phyloP scores from a whole-genome alignment of 2,113 vertebrate species.

The Myxocyprinus asiaticus region DNA sequence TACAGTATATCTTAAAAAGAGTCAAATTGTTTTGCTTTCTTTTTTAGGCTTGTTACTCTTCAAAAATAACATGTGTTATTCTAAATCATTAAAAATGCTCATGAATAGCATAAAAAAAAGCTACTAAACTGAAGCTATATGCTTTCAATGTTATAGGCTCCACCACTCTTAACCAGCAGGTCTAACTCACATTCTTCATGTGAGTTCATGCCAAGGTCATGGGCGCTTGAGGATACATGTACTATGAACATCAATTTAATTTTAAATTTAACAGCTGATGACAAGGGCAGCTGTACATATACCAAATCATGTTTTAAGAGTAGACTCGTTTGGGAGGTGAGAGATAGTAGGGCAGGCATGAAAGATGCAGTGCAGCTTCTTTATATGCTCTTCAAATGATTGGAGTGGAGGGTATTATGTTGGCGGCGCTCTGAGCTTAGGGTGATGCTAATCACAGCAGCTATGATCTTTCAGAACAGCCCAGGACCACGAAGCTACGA shows the following conservation, averaged over 20 bases:
- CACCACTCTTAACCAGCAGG: not conserved
- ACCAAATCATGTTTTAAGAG: conserved; percentile 22
- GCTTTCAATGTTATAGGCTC: not conserved
- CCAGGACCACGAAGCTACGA: conserved; percentile 10
- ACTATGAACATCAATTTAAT: not conserved
- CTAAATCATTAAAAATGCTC: too few relatives aligned
- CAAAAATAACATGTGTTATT: too few relatives aligned
- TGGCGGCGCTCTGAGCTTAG: conserved; percentile 19
- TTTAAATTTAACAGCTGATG: conserved; percentile 20
- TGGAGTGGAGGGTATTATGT: conserved; percentile 46
- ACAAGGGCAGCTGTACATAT: conserved; percentile 11
- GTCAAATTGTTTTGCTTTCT: too few relatives aligned
- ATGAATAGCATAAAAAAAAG: not conserved
- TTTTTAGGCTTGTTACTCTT: too few relatives aligned
- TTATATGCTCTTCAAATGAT: conserved; percentile 51
- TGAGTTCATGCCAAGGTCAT: conserved; percentile 19
- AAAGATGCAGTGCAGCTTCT: conserved; percentile 10
- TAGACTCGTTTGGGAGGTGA: conserved; percentile 1
- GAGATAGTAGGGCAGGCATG: conserved; percentile 19
- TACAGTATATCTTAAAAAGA: too few relatives aligned
- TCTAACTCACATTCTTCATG: not conserved
- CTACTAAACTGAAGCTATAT: not conserved
- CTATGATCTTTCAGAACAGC: conserved; percentile 44
- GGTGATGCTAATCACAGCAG: conserved; percentile 52
- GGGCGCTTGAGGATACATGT: conserved; percentile 3